Evolutionary conservation across 2,797 vertebrate genomes (phyloP), one percentile per base, ranked within the genome.

Genomic region (Esox lucius): DNA sequence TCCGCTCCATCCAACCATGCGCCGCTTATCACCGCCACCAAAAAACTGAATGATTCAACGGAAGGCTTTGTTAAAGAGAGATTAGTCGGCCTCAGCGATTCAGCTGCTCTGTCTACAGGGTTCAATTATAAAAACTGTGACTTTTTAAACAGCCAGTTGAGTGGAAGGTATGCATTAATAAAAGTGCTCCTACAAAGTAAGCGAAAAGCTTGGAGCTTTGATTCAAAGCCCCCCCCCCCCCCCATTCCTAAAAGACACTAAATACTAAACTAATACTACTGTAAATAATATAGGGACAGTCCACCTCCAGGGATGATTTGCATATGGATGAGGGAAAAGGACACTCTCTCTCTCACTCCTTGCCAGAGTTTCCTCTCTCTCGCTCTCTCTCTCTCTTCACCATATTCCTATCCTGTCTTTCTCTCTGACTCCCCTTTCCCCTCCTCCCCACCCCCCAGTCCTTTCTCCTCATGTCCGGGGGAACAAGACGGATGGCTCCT

Each of bases 401-500:
- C 46, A 3, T 4, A 13, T 17, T 5, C 5, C 15, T 48, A 2
- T 11, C 5, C 15, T 48, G 0, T 11, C 48, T 17, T 17, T 0
- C 16, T 15, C 16, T 49, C 15, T 9, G 48, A 49, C 48, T 12
- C 19, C 51, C 19, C 51, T 0, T 0, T 5, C 17, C 16, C 6
- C 49, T 0, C 0, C 4, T 5, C 49, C 6, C 49, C 17, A 22
- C 46, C 19, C 31, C 53, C 33, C 56, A 70, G 51, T 59, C 72
- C 74, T 71, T 68, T 73, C 79, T 81, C 83, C 71, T 74, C 75
- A 75, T 87, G 87, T 87, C 85, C 72, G 49, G 79, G 6, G 81
- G 89, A 91, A 92, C 91, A 93, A 93, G 92, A 92, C 68, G 66
- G 86, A 92, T 91, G 75, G 87, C 83, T 89, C 81, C 91, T 93